A percentile compares a stretch with the other conserved stretches of the same genome.
phyloP scores from a whole-genome alignment of 2,113 vertebrate genomes.

The Garra rufa region DNA sequence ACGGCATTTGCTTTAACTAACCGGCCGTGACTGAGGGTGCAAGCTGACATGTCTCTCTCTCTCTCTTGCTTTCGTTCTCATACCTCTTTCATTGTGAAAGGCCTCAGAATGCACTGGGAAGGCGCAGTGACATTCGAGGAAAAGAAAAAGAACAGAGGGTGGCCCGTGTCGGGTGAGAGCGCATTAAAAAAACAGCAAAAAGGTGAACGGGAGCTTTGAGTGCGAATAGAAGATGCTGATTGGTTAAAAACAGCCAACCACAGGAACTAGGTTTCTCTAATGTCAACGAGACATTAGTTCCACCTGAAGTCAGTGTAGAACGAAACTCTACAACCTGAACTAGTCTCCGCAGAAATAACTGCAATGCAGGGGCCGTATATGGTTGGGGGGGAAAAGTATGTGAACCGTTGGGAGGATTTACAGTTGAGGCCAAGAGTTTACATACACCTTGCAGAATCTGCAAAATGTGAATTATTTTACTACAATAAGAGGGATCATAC shows the following conservation, averaged over 20 bases:
- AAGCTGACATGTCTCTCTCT: conserved; percentile 67
- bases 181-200: conserved; percentile 23
- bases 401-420: neutral
- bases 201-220: conserved; percentile 44
- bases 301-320: neutral
- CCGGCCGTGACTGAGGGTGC: conserved; percentile 75
- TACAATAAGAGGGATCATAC: no score
- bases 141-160: conserved; percentile 37
- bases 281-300: neutral
- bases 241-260: conserved; percentile 40
- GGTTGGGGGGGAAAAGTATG: neutral
- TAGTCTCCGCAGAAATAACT: neutral
- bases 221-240: conserved; percentile 36
- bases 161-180: conserved; percentile 7
- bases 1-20: conserved; percentile 78
- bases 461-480: no score
- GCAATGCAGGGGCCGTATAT: neutral
- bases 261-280: conserved; percentile 64
- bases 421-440: no score
- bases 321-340: neutral
- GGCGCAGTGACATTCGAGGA: conserved; percentile 16
- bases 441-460: no score
- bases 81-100: conserved; percentile 23
- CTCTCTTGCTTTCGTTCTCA: conserved; percentile 37
- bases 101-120: conserved; percentile 22